Conservation (phyloP, 2,113 vertebrate genomes). For the Sorex araneus region DNA sequence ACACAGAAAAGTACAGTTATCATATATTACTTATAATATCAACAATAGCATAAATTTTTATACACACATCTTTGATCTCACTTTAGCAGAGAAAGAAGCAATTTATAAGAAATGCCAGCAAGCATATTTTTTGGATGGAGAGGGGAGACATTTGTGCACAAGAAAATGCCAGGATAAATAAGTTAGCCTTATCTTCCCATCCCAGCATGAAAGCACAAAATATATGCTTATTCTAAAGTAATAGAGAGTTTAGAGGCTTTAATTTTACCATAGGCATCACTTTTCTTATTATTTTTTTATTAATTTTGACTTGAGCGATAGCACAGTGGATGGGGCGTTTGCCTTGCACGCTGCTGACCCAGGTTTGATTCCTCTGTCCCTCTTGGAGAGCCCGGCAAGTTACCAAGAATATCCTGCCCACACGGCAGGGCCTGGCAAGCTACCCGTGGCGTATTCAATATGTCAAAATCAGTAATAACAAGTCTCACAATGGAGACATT, state of each 20-base stretch:
- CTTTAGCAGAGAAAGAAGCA: constrained; percentile 65
- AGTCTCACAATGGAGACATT: no score
- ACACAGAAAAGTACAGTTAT: constrained; percentile 41
- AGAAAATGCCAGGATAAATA: constrained; percentile 68
- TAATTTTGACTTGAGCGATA: no score
- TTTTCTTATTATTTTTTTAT: no score
- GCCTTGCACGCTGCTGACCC: no score
- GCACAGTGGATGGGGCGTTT: no score
- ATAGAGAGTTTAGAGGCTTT: background rate
- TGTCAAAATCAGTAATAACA: no score
- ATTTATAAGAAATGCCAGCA: constrained; percentile 70
- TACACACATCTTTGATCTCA: constrained; percentile 10
- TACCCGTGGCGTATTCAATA: no score
- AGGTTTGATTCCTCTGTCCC: no score
- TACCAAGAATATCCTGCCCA: no score
- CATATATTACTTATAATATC: constrained; percentile 29
- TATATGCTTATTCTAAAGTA: background rate
- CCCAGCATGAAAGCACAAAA: constrained; percentile 49
- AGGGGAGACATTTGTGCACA: constrained; percentile 61
- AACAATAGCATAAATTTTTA: constrained; percentile 52
- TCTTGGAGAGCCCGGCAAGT: no score
- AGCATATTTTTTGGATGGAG: constrained; percentile 55
- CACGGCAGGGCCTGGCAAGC: no score
- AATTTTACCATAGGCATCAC: background rate
- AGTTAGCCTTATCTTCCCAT: constrained; percentile 53